phyloP scores from a whole-genome alignment of 1,140 invertebrate genomes.

The Magallana ariakensis region DNA sequence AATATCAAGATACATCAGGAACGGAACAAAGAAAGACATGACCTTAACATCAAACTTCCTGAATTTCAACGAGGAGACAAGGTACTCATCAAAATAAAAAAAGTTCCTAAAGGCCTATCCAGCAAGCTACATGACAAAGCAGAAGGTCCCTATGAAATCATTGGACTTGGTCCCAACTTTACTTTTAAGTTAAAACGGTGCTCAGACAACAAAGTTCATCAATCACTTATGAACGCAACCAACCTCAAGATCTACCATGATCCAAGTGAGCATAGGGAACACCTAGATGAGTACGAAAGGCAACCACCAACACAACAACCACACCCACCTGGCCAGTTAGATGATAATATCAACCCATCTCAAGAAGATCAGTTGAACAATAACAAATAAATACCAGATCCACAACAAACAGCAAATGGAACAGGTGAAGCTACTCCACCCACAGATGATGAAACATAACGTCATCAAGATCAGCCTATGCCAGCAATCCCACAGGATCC shows the following conservation, averaged over 20 bases:
- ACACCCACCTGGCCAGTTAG: background rate
- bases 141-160: slow-evolving; percentile 50
- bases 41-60: slow-evolving; percentile 37
- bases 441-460: too few species aligned
- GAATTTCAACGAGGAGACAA: slow-evolving; percentile 25
- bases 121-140: slow-evolving; percentile 53
- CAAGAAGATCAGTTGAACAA: background rate
- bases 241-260: slow-evolving; percentile 26
- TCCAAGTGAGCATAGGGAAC: background rate
- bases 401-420: background rate
- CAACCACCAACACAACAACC: background rate
- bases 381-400: background rate
- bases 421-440: too few species aligned
- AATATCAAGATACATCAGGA: background rate
- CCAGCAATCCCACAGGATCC: background rate
- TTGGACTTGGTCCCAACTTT: slow-evolving; percentile 48
- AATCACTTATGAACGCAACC: slow-evolving; percentile 16
- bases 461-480: too few species aligned
- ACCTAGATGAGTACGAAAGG: background rate
- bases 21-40: slow-evolving; percentile 40
- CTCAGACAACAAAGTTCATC: background rate
- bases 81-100: slow-evolving; percentile 34
- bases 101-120: slow-evolving; percentile 48
- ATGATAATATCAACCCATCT: background rate
- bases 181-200: background rate